Conservation (phyloP, 2,797 vertebrate genomes). For the Sarcophilus harrisii region DNA sequence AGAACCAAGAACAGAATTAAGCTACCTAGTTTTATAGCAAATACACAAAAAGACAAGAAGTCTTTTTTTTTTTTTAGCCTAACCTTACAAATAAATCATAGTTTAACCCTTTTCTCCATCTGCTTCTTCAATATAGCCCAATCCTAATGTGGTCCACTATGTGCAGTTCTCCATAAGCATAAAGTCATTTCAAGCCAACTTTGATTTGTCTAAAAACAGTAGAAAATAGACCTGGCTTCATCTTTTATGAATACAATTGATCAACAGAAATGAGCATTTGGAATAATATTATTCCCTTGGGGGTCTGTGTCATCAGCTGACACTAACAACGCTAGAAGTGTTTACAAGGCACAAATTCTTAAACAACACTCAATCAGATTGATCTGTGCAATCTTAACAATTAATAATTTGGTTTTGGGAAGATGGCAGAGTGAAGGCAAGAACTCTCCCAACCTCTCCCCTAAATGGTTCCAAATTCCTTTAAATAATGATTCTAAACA, state of each 20-base stretch:
- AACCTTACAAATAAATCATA: not conserved
- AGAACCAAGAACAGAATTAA: not conserved
- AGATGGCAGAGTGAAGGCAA: no score
- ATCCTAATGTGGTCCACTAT: not conserved
- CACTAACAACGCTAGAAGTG: not conserved
- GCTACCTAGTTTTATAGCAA: not conserved
- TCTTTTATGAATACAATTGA: not conserved
- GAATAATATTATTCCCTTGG: not conserved
- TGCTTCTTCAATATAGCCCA: not conserved
- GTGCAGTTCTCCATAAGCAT: not conserved
- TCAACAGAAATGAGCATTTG: not conserved
- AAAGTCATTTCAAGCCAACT: not conserved
- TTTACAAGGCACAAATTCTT: not conserved
- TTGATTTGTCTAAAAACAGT: not conserved
- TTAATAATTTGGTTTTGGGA: not conserved
- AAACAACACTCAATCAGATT: not conserved
- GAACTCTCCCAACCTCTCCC: no score
- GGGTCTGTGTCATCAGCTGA: not conserved
- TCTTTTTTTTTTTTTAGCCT: not conserved
- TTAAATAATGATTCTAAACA: no score
- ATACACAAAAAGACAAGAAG: not conserved
- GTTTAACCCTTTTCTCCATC: not conserved
- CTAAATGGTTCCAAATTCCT: no score
- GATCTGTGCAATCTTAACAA: not conserved
- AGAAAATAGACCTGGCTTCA: not conserved